Percentiles rank a stretch among this genome's conserved stretches.
Conservation (phyloP, 2,797 vertebrate genomes). For the Catharus ustulatus region DNA sequence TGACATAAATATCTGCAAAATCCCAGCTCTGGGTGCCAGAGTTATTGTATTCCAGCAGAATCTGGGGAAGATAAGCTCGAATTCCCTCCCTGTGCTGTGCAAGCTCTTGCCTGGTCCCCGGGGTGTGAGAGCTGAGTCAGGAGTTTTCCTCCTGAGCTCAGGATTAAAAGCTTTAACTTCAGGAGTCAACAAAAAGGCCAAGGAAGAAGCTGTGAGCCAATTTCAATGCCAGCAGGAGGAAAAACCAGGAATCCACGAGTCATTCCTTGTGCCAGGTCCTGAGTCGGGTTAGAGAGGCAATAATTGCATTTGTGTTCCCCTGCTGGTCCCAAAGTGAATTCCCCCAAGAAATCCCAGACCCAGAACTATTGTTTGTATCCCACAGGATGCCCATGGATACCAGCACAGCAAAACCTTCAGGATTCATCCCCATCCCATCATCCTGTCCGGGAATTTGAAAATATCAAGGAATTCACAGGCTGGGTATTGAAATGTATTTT, state of each 20-base stretch:
- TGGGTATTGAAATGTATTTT: background rate
- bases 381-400: background rate
- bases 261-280: background rate
- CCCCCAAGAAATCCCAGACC: fast-evolving
- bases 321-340: background rate
- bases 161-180: background rate
- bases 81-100: background rate
- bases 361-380: background rate
- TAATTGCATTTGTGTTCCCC: background rate
- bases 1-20: background rate
- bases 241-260: background rate
- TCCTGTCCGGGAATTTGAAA: background rate
- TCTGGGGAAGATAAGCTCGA: background rate
- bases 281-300: background rate
- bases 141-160: background rate
- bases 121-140: background rate
- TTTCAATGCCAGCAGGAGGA: background rate
- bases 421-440: background rate
- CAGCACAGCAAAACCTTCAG: background rate
- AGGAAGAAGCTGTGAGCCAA: background rate
- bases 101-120: background rate
- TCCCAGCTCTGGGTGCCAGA: fast-evolving
- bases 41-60: background rate
- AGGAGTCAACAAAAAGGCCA: background rate
- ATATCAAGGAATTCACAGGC: background rate